Percentiles rank a stretch among this genome's conserved stretches.
Conservation (phyloP, 2,888 invertebrate genomes). For the Rhamnusium bicolor region DNA sequence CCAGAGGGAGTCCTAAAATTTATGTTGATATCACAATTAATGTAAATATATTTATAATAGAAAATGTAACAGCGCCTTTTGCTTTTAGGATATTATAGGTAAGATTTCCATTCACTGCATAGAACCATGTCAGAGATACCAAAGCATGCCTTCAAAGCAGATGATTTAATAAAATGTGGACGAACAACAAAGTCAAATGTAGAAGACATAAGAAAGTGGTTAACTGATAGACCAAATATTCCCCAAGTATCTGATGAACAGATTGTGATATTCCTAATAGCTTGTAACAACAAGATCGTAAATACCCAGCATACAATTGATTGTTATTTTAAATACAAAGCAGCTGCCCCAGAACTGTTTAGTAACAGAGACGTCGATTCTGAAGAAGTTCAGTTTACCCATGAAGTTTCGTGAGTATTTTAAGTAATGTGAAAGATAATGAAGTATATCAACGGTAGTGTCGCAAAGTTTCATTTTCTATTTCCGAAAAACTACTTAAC, state of each 20-base stretch:
- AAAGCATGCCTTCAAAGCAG: slow-evolving; percentile 50
- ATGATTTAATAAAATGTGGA: slow-evolving; percentile 51
- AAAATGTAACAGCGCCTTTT: too few relatives aligned
- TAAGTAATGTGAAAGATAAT: too few relatives aligned
- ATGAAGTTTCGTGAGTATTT: slow-evolving; percentile 75
- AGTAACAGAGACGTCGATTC: slow-evolving; percentile 72
- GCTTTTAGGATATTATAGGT: too few relatives aligned
- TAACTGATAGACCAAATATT: slow-evolving; percentile 52
- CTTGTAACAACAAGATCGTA: slow-evolving; percentile 77
- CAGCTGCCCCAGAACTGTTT: slow-evolving; percentile 78
- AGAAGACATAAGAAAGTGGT: slow-evolving; percentile 61
- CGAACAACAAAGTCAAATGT: slow-evolving; percentile 55
- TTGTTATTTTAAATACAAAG: slow-evolving; percentile 75
- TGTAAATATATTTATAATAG: too few relatives aligned
- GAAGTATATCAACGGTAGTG: too few relatives aligned
- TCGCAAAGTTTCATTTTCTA: too few relatives aligned
- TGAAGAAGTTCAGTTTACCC: slow-evolving; percentile 68
- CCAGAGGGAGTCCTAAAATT: too few relatives aligned
- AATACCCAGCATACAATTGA: slow-evolving; percentile 77
- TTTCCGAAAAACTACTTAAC: too few relatives aligned
- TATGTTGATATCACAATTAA: too few relatives aligned
- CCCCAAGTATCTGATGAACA: slow-evolving; percentile 74
- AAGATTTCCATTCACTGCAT: too few relatives aligned
- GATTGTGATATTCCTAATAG: slow-evolving; percentile 78
- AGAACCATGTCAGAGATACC: slow-evolving; percentile 46